Evolutionary conservation across 2,113 vertebrate genomes (phyloP), one percentile per base, ranked within the genome.

Genomic region (Ctenomys sociabilis): DNA sequence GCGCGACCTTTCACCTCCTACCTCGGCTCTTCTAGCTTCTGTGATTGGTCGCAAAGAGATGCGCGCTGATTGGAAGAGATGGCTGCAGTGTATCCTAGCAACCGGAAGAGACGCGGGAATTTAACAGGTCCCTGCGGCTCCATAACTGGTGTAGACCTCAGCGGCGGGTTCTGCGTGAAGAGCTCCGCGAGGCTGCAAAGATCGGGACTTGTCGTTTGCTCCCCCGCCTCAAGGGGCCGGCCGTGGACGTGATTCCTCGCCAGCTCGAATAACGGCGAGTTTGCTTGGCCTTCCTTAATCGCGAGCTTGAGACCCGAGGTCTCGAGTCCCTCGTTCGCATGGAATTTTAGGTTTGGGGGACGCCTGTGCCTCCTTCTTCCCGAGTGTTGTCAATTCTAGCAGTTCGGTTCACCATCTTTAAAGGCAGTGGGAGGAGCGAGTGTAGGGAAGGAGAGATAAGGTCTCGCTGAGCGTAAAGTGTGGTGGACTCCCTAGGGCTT

Each of bases 91-190:
- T 70, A 7, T 91, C 93, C 63, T 13, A 14, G 94, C 70, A 96
- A 96, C 96, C 49, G 2, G 59, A 0, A 0, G 5, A 0, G 0
- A 1, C 0, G 1, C 7, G 0, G 0, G 4, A 0, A 0, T 0
- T 3, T 0, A 8, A 0, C 5, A 0, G 1, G 22, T 3, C 0
- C 0, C 0, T 0, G 2, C 0, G 0, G 9, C 14, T 0, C 1
- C 0, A 0, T 0, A 1, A 1, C 7, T 1, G 6, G 3, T 10
- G 40, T 5, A 4, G 52, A n/a, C 35, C 26, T 2, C n/a, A 2
- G n/a, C 1, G 22, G 2, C 1, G 14, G 30, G 22, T 19, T 54
- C 8, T 5, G 11, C 68, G 0, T 2, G 4, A 10, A 30, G 2
- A 30, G 10, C 1, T 17, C 8, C 0, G 19, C 1, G 2, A 26